Base-by-base conservation (phyloP, 2,113 vertebrate species). In the Mastomys natalensis region DNA sequence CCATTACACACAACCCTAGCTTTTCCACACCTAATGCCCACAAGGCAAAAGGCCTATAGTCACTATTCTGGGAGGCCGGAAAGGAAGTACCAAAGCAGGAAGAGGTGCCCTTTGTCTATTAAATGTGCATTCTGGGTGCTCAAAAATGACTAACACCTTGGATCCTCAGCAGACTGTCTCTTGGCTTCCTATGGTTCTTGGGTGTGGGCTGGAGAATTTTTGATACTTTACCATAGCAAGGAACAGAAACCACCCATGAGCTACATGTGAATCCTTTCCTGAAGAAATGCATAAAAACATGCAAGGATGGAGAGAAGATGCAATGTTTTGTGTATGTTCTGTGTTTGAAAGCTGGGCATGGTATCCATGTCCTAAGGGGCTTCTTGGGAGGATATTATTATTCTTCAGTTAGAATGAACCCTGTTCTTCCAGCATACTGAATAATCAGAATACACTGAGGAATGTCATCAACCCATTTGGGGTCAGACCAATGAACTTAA, bases 401-500 rank as follows among this genome's bases (percentile, higher is more conserved):
- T n/a, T n/a, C n/a, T n/a, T n/a, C n/a, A n/a, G n/a, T n/a, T n/a
- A 55, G 7, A 53, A 78, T 21, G 31, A 37, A 34, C 4, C 17
- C 31, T 53, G 3, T 53, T 17, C 4, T 21, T 21, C 45, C 29
- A 78, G 45, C 45, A 8, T 51, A 34, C 45, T 51, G 15, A 51
- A 51, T 16, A 51, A 51, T 51, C 48, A 55, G 45, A 34, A 37
- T 10, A 22, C 77, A 53, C 62, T 4, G 0, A 37, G 17, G 31
- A 21, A 53, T 0, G 1, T 11, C 17, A 37, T 53, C 48, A 80
- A 3, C 17, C 16, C 34, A 37, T 29, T 34, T 34, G 7, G 15
- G 29, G 48, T 5, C 21, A 80, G 17, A 53, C 10, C 3, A 37
- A 55, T 53, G 10, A 80, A 53, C 76, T 51, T 1, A 11, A 10